phyloP scores from a whole-genome alignment of 2,797 vertebrate genomes.

The Ctenopoma multispine region DNA sequence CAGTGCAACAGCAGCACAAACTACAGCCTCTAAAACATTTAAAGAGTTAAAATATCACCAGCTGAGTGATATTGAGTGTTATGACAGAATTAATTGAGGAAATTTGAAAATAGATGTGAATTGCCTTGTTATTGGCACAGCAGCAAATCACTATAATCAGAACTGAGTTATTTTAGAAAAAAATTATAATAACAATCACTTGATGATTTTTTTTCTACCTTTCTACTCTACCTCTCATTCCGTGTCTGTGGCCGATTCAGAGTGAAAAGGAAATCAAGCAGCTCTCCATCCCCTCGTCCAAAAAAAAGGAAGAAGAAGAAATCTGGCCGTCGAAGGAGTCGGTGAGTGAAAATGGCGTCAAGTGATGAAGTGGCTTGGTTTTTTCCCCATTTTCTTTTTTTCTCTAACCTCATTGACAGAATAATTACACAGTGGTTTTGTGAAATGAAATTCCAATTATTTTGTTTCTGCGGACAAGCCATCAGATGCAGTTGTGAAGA shows the following conservation, averaged over 20 bases:
- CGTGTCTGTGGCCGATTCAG: slow-evolving; percentile 59
- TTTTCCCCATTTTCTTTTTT: slow-evolving; percentile 19
- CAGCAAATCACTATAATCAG: slow-evolving; percentile 60
- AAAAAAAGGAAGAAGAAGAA: slow-evolving; percentile 99
- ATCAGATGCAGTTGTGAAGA: slow-evolving; percentile 26
- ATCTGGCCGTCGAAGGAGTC: slow-evolving; percentile 91
- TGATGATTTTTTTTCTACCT: slow-evolving; percentile 38
- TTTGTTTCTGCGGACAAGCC: slow-evolving; percentile 36
- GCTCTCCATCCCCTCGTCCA: slow-evolving; percentile 93
- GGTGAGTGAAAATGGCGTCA: slow-evolving; percentile 84
- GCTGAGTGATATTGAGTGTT: slow-evolving; percentile 21
- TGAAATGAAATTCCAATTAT: slow-evolving; percentile 45
- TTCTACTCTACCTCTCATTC: background rate
- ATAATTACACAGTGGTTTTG: slow-evolving; percentile 45
- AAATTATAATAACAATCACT: slow-evolving; percentile 43
- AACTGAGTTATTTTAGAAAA: slow-evolving; percentile 34
- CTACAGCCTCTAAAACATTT: background rate
- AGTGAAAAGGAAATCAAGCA: slow-evolving; percentile 91
- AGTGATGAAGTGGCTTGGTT: slow-evolving; percentile 38
- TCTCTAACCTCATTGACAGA: slow-evolving; percentile 22
- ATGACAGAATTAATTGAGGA: slow-evolving; percentile 33
- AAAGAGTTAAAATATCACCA: background rate
- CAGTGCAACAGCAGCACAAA: background rate
- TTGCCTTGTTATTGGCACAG: slow-evolving; percentile 20
- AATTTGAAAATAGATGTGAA: slow-evolving; percentile 53